These are phyloP conservation scores for Chrysemys picta DNA, from an alignment of 2,113 vertebrate species.

Conservation along the genomic window DNA sequence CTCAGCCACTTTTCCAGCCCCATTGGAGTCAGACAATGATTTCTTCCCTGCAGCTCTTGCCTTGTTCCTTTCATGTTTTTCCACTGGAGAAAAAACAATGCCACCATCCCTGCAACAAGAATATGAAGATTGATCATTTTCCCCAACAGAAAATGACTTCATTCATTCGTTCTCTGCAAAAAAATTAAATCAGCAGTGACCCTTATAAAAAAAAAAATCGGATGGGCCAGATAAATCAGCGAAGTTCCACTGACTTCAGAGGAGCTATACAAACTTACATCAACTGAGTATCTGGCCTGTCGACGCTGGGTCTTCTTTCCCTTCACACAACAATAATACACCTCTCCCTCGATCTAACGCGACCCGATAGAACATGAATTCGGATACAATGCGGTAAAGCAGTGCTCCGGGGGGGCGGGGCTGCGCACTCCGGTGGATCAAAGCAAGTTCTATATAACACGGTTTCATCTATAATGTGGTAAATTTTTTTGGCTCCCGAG, in stretches of 20 bases:
- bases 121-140: background rate
- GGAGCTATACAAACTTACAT: background rate
- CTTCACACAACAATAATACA: background rate
- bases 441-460: too few species aligned
- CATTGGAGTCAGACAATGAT: background rate
- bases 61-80: background rate
- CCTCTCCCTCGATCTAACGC: too few species aligned
- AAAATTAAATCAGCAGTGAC: background rate
- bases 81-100: background rate
- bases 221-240: background rate
- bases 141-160: background rate
- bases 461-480: too few species aligned
- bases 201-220: background rate
- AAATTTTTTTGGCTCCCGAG: too few species aligned
- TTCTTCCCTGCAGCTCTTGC: background rate
- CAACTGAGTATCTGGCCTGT: background rate
- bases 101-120: too few species aligned
- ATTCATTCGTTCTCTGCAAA: background rate
- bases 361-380: too few species aligned
- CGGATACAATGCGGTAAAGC: too few species aligned
- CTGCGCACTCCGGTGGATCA: too few species aligned
- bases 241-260: background rate
- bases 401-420: too few species aligned
- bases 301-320: background rate
- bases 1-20: background rate